Percentiles rank a stretch among this genome's conserved stretches.
phyloP scores from a whole-genome alignment of 2,797 vertebrate genomes.

The Crenichthys baileyi region DNA sequence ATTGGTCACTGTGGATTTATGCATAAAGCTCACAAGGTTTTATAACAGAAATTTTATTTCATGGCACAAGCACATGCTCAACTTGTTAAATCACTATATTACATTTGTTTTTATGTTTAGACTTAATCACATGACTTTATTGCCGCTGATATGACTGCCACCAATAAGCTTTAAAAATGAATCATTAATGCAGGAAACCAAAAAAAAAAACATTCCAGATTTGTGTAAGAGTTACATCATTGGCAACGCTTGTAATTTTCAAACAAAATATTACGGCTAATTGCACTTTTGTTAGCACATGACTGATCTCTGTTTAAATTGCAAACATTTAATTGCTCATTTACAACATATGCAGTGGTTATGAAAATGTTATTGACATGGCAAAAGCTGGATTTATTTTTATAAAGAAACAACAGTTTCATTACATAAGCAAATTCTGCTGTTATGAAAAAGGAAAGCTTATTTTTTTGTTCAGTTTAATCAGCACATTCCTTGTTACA shows the following conservation, averaged over 20 bases:
- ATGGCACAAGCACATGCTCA: constrained; percentile 50
- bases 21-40: constrained; percentile 27
- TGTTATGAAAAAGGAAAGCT: constrained; percentile 34
- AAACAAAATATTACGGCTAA: constrained; percentile 20
- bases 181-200: constrained; percentile 15
- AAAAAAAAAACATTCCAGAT: constrained; percentile 15
- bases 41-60: constrained; percentile 56
- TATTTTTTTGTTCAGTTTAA: constrained; percentile 26
- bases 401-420: constrained; percentile 29
- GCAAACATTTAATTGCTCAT: constrained; percentile 37
- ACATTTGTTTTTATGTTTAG: constrained; percentile 37
- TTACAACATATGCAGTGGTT: constrained; percentile 47
- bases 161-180: constrained; percentile 36
- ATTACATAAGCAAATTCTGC: constrained; percentile 37
- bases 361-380: constrained; percentile 40
- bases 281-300: constrained; percentile 4
- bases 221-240: constrained; percentile 13
- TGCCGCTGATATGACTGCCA: constrained; percentile 31
- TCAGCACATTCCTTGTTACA: constrained; percentile 46
- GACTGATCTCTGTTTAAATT: constrained; percentile 16
- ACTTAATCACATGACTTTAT: constrained; percentile 38
- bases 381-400: constrained; percentile 37
- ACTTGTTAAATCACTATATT: constrained; percentile 38
- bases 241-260: constrained; percentile 27
- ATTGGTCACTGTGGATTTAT: constrained; percentile 16